A percentile compares a stretch with the other conserved stretches of the same genome.
Conservation (phyloP, 2,113 vertebrate species). For the Pungitius pungitius region DNA sequence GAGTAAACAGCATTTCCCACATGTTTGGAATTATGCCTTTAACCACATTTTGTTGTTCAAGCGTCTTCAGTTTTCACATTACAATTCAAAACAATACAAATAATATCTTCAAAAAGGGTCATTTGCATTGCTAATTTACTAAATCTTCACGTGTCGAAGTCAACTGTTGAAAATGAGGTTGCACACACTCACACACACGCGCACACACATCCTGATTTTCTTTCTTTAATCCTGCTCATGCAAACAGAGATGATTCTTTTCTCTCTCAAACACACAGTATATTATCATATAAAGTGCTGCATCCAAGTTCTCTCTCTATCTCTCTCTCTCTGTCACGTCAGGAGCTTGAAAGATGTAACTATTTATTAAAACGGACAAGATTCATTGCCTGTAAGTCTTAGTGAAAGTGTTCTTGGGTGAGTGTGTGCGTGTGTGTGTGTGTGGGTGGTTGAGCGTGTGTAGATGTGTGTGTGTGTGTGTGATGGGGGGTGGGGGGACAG, state of each 20-base stretch:
- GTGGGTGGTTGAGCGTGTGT: not conserved
- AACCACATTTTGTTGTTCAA: not conserved
- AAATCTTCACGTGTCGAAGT: not conserved
- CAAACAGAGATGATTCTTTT: not conserved
- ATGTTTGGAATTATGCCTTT: not conserved
- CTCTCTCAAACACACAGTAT: not conserved
- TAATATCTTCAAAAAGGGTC: no score
- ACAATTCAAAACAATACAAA: no score
- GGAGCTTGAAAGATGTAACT: constrained; percentile 72
- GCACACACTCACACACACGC: not conserved
- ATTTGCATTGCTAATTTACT: no score
- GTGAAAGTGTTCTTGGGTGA: constrained; percentile 21
- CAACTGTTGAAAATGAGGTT: not conserved
- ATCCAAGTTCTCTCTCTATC: not conserved
- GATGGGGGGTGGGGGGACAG: constrained; percentile 7
- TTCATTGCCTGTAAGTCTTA: constrained; percentile 58
- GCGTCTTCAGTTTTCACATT: no score
- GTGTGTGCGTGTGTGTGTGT: not conserved
- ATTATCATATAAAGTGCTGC: not conserved
- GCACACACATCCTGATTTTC: not conserved
- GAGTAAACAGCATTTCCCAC: not conserved
- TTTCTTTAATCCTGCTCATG: not conserved
- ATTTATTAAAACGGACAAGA: constrained; percentile 78
- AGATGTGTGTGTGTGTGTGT: constrained; percentile 17
- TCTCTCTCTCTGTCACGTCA: constrained; percentile 8